Conservation (phyloP, 2,113 vertebrate genomes). For the Lonchura striata region DNA sequence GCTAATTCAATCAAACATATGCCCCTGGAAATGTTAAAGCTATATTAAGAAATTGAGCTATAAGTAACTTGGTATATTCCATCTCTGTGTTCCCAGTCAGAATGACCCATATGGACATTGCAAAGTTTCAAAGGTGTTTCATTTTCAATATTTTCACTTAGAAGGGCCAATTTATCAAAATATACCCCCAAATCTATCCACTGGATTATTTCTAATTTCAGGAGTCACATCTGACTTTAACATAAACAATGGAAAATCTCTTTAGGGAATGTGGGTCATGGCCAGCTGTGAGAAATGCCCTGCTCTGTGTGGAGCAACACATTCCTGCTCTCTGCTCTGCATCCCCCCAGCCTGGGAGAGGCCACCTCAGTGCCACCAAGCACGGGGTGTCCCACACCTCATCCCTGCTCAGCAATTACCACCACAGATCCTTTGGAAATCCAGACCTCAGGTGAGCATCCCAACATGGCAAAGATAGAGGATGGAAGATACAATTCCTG, state of each 20-base stretch:
- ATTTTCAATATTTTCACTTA: neutral
- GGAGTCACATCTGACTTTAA: neutral
- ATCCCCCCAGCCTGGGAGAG: rapidly evolving
- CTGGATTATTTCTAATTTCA: neutral
- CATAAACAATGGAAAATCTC: neutral
- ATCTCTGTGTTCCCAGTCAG: neutral
- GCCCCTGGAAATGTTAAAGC: constrained; percentile 37
- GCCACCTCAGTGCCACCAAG: neutral
- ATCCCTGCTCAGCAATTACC: neutral
- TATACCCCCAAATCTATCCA: neutral
- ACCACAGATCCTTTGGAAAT: neutral
- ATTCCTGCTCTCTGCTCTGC: neutral
- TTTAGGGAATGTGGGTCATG: neutral
- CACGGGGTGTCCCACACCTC: neutral
- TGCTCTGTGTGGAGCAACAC: neutral
- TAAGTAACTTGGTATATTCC: constrained; percentile 49
- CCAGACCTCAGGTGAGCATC: neutral
- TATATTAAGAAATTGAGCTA: constrained; percentile 44
- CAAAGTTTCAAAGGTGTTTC: neutral
- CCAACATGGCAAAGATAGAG: neutral
- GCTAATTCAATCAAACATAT: constrained; percentile 33
- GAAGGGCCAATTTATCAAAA: neutral
- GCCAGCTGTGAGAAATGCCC: neutral
- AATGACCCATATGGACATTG: constrained; percentile 32
- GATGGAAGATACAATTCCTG: neutral